phyloP scores from a whole-genome alignment of 1,140 invertebrate genomes.

The Pseudomyrmex concolor region DNA sequence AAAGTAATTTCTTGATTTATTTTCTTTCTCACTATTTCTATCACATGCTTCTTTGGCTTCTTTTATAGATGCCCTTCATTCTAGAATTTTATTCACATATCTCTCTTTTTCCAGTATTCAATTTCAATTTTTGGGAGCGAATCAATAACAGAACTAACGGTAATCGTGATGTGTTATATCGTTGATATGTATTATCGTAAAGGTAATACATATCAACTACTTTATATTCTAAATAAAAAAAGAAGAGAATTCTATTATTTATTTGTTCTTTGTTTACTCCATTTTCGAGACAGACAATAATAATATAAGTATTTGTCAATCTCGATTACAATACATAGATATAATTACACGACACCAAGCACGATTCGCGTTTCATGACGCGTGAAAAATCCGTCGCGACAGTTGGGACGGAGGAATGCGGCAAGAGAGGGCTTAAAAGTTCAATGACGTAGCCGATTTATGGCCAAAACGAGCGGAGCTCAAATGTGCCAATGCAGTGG shows the following conservation, averaged over 20 bases:
- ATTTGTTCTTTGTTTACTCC: too few species aligned
- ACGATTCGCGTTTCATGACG: conserved; percentile 2
- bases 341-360: conserved; percentile 8
- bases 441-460: conserved; percentile 40
- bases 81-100: too few species aligned
- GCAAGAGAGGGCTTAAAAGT: conserved; percentile 20
- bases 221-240: too few species aligned
- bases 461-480: not conserved
- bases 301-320: too few species aligned
- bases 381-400: conserved; percentile 4
- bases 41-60: not conserved
- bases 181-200: not conserved
- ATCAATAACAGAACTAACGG: not conserved
- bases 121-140: not conserved
- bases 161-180: not conserved
- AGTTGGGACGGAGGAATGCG: conserved; percentile 3
- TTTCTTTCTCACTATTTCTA: not conserved
- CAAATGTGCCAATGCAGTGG: conserved; percentile 18
- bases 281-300: too few species aligned
- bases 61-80: not conserved
- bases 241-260: too few species aligned
- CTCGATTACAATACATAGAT: conserved; percentile 1
- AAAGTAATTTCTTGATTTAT: not conserved
- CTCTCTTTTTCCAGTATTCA: not conserved
- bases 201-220: too few species aligned